Evolutionary conservation across 2,888 invertebrate genomes (phyloP), one percentile per base, ranked within the genome.

Genomic region (Lycia hirtaria): DNA sequence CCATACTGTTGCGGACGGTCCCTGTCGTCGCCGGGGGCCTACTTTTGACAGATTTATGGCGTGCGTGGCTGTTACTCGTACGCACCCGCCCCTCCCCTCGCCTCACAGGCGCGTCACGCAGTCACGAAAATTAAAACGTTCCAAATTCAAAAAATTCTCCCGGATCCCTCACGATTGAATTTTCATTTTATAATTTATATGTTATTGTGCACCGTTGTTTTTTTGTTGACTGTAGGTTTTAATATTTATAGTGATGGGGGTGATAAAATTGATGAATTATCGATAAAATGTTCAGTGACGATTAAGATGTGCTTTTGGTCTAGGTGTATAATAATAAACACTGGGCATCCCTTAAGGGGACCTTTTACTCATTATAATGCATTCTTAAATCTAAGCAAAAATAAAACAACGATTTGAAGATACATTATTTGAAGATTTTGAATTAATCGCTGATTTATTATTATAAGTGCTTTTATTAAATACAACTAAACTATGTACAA

Each of bases 1-100:
- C n/a, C 10, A 10, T 0, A 10, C 10, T 10, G 73, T 76, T 80
- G 81, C 80, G 73, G 75, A 81, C 81, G 73, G 79, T 82, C 76
- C 81, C 75, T 79, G 78, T 75, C 80, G 80, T 83, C 80, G 81
- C 80, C 75, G 80, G 81, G 82, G 83, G 84, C 78, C 77, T 75
- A 69, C 75, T 73, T 73, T 69, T 88, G 88, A 87, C 87, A 88
- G 88, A 88, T 88, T 88, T 88, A 88, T 83, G 70, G 85, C 83
- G 80, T 82, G 82, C 83, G 85, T 81, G 84, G 83, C 79, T 75
- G 81, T 79, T 78, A 78, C 82, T 79, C 79, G 78, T 77, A 67
- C 73, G 71, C 67, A 63, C 69, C 64, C 56, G 59, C 56, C 53
- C 52, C 49, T 62, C 65, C 58, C 53, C 32, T 48, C 52, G 60